Percentiles rank a stretch among this genome's conserved stretches.
These are phyloP conservation scores for Leucosticte australis DNA, from an alignment of 2,113 vertebrate species.

Conservation along the genomic window DNA sequence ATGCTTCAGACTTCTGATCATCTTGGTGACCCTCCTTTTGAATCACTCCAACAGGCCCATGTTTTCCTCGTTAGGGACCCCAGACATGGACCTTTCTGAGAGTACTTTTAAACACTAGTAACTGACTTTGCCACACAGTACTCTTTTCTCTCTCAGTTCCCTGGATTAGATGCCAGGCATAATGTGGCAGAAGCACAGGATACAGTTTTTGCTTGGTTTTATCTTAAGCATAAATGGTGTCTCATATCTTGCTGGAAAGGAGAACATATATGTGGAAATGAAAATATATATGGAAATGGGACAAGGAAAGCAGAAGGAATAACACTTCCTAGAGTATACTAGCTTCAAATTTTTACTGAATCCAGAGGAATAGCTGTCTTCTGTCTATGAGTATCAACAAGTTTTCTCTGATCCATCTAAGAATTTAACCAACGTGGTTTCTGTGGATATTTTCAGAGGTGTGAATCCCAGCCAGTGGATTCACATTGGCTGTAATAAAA, in stretches of 20 bases:
- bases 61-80: not conserved
- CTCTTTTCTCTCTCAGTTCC: not conserved
- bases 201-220: not conserved
- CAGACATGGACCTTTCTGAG: not conserved
- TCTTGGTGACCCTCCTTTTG: not conserved
- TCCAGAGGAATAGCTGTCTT: not conserved
- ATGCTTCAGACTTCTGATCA: not conserved
- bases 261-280: not conserved
- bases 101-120: not conserved
- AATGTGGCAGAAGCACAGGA: not conserved
- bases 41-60: not conserved
- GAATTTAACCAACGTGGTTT: not conserved
- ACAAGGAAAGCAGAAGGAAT: not conserved
- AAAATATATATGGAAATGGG: not conserved
- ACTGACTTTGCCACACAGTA: not conserved
- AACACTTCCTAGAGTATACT: not conserved
- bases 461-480: not conserved
- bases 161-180: fast-evolving
- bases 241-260: not conserved
- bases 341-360: not conserved
- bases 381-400: not conserved
- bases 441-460: not conserved
- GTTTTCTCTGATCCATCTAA: not conserved
- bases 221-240: not conserved
- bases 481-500: not conserved